Evolutionary conservation across 2,113 vertebrate genomes (phyloP), one percentile per base, ranked within the genome.

Genomic region (Leptobrachium leishanense): DNA sequence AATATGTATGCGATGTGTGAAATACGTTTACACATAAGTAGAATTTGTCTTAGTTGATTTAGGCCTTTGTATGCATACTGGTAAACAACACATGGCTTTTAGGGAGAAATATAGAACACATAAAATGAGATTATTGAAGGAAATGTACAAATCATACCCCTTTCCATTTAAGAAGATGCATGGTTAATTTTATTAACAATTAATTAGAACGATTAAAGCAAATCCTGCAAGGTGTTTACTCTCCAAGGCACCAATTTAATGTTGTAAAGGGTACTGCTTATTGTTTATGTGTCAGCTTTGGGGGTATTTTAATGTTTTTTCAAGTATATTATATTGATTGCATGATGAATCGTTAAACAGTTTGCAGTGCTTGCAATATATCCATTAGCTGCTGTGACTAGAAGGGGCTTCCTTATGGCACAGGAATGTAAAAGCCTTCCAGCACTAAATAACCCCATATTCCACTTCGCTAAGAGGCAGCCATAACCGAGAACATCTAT

Each of bases 361-460:
- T 72, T 79, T 79, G 68, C 59, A 65, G 69, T 55, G 43, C 44
- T 62, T 69, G 69, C 77, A 79, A 43, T 79, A 65, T 72, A 55
- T 41, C 44, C 39, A 72, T 79, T 79, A 79, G 46, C 39, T 72
- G 31, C 77, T 72, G 59, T 53, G 31, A 79, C 55, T 54, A 79
- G 13, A 66, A 66, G 62, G 66, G 77, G 46, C 46, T 66, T 79
- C 69, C 59, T 66, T 72, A 66, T 72, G 59, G 44, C 39, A 64
- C 71, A 72, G 3, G 20, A 72, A 78, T 20, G 40, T 50, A 11
- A 72, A 72, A 71, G 62, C 57, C 68, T 53, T 53, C 31, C 55
- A 72, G 42, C 12, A 15, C 31, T 20, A 64, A 54, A 71, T 71
- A 64, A 42, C 57, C 46, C 55, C 39, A 2, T 39, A 72, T 68